Conservation (phyloP, 2,797 vertebrate genomes). For the Falco cherrug region DNA sequence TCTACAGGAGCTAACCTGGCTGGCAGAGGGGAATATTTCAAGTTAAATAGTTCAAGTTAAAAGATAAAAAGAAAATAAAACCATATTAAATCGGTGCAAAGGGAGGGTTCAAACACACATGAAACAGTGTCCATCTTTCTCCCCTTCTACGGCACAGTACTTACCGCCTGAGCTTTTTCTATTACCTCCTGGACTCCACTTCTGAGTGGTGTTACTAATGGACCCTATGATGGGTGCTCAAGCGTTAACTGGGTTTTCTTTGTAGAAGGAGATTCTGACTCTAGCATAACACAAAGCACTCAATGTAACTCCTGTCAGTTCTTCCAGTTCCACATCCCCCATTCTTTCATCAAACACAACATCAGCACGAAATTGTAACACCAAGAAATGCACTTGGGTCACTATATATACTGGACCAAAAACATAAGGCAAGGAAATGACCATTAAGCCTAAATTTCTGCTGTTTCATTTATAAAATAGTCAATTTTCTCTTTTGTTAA, state of each 20-base stretch:
- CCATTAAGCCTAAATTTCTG: neutral
- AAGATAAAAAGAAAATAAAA: neutral
- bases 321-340: neutral
- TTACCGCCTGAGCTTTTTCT: neutral
- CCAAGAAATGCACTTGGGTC: neutral
- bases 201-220: neutral
- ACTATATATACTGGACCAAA: neutral
- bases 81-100: neutral
- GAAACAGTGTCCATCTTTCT: neutral
- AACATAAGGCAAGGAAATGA: neutral
- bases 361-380: neutral
- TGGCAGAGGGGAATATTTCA: neutral
- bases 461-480: slow-evolving; percentile 1
- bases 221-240: neutral
- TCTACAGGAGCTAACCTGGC: neutral
- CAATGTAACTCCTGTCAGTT: neutral
- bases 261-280: neutral
- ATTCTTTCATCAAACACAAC: neutral
- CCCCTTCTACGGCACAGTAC: neutral
- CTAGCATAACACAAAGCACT: neutral
- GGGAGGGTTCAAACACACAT: neutral
- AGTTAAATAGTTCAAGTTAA: neutral
- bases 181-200: neutral
- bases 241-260: neutral
- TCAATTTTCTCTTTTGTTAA: neutral